Base-by-base conservation (phyloP, 2,888 invertebrate species). In the Andrena haemorrhoa region DNA sequence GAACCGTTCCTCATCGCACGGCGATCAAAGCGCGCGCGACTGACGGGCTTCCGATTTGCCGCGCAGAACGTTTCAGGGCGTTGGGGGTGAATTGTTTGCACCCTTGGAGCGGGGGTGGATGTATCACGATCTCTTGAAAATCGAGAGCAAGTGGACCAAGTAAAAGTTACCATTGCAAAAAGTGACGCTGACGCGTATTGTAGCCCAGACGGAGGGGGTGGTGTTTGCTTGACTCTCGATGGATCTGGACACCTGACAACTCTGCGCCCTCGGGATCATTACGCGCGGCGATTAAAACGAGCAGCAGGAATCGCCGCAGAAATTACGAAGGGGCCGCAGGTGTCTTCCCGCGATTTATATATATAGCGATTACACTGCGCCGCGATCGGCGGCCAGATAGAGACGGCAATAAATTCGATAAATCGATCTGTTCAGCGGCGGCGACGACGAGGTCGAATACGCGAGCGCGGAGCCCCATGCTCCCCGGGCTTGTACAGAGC, bases 401-500 rank as follows among this genome's bases (percentile, higher is more conserved):
- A 79, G 73, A 5, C 53, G 76, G 84, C 82, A 77, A 88, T 87
- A 85, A 87, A 88, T 89, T 89, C 89, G 89, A 89, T 89, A 86
- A 87, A 89, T 86, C 87, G 84, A 87, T 89, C 80, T 75, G 81
- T 61, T 80, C 82, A 26, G 20, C 8, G 65, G n/a, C 73, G 69
- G 64, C 73, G 71, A 69, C 79, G 84, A 61, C 77, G 83, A 85
- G 81, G 79, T 73, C 82, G 81, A 41, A 47, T 64, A 51, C 69
- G 74, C 73, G 77, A 76, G 53, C 75, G 56, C 41, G 58, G 74
- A 53, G n/a, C 51, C 6, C 7, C 33, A 6, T 3, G 31, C 10
- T 56, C 20, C 20, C 8, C 41, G 41, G 12, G 41, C 12, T 41
- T 41, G 16, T 41, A 41, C 41, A 41, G 41, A 41, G 41, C 5